phyloP scores from a whole-genome alignment of 2,888 invertebrate species.

The Oscheius sp. region DNA sequence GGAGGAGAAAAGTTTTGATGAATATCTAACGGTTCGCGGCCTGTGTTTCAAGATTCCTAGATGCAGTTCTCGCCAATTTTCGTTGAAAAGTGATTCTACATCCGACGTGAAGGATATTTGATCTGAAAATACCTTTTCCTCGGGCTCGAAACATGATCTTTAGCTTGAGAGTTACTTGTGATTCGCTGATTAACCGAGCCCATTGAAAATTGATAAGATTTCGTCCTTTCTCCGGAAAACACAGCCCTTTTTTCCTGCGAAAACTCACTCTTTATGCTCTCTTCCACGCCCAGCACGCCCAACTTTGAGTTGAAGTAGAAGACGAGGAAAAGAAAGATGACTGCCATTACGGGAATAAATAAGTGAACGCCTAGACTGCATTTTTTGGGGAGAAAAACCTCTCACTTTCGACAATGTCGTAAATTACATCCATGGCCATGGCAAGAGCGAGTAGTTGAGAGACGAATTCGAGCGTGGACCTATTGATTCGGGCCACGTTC shows the following conservation, averaged over 20 bases:
- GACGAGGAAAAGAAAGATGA: conserved; percentile 53
- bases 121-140: not conserved
- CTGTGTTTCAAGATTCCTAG: too few species aligned
- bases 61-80: too few species aligned
- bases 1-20: too few species aligned
- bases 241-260: too few species aligned
- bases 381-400: not conserved
- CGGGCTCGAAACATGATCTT: not conserved
- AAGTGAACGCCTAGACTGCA: conserved; percentile 57
- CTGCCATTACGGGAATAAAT: conserved; percentile 65
- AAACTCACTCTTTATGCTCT: too few species aligned
- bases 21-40: too few species aligned
- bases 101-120: too few species aligned
- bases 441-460: not conserved
- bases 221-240: too few species aligned
- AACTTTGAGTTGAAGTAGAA: conserved; percentile 37
- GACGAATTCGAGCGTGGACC: not conserved
- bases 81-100: too few species aligned
- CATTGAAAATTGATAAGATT: too few species aligned
- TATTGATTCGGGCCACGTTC: conserved; percentile 4
- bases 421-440: conserved; percentile 53
- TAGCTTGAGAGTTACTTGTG: not conserved
- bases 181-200: not conserved
- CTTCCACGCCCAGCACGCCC: conserved; percentile 4
- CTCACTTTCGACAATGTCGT: conserved; percentile 59